Evolutionary conservation across 2,113 vertebrate species (phyloP).

Genomic region (Boulengeromyrus knoepffleri): DNA sequence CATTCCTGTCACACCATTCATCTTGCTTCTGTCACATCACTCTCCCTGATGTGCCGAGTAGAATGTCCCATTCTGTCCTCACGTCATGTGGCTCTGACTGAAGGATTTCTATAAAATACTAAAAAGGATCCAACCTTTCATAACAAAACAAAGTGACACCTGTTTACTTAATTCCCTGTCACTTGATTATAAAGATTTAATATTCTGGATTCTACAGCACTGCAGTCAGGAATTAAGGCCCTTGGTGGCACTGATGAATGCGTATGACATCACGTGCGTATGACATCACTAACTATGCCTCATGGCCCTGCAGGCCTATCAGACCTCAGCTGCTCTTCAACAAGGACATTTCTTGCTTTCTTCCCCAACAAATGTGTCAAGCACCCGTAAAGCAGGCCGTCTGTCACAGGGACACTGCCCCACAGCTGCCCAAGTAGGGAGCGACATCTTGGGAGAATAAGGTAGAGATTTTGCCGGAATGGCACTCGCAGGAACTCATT

Average conservation of each 20-base stretch:
- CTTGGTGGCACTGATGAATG: not conserved
- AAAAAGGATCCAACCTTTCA: not conserved
- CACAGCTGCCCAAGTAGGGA: not conserved
- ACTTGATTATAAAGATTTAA: not conserved
- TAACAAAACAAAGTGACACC: not conserved
- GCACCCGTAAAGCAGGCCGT: not conserved
- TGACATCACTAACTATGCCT: not conserved
- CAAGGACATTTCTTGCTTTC: conserved; percentile 1
- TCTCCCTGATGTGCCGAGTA: not conserved
- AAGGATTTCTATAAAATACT: not conserved
- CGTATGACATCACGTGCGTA: not conserved
- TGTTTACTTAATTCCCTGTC: not conserved
- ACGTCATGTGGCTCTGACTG: not conserved
- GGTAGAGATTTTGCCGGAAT: not conserved
- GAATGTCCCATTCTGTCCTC: not conserved
- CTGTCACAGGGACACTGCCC: not conserved
- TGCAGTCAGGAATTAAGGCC: not conserved
- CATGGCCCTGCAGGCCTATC: not conserved
- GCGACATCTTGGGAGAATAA: not conserved
- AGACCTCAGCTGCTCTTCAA: not conserved
- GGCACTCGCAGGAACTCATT: not conserved
- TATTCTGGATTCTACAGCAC: not conserved
- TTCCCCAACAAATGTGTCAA: conserved; percentile 6
- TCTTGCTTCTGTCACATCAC: too few species aligned
- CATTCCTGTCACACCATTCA: not conserved